A percentile compares a stretch with the other conserved stretches of the same genome.
These are phyloP conservation scores for Mamestra configurata DNA, from an alignment of 1,140 invertebrate genomes.

Conservation along the genomic window DNA sequence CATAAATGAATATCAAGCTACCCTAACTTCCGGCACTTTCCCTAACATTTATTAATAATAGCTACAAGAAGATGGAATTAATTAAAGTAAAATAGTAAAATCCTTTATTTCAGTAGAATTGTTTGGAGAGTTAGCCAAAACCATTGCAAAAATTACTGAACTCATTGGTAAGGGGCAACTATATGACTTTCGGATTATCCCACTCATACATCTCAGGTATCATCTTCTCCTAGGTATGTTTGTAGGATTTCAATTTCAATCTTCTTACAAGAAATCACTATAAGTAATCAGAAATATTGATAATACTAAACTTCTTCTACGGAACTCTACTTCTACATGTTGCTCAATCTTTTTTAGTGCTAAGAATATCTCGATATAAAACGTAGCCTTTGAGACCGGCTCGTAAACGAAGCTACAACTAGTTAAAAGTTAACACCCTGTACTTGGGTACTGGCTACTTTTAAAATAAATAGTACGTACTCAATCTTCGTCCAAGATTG, in stretches of 20 bases:
- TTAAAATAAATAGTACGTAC: constrained; percentile 26
- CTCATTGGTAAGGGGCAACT: no score
- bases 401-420: constrained; percentile 31
- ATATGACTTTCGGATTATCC: no score
- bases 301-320: background rate
- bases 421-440: constrained; percentile 38
- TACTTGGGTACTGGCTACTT: constrained; percentile 18
- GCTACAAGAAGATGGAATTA: no score
- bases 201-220: no score
- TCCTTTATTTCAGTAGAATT: no score
- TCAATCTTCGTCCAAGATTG: constrained; percentile 13
- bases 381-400: constrained; percentile 13
- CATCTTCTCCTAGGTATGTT: no score
- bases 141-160: no score
- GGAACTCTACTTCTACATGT: background rate
- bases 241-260: no score
- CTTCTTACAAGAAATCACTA: no score
- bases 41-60: background rate
- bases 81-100: no score
- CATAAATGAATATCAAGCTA: background rate
- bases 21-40: background rate
- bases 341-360: constrained; percentile 1
- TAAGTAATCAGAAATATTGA: no score
- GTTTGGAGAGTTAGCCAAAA: no score
- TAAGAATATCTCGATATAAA: constrained; percentile 30